Evolutionary conservation across 2,888 invertebrate species (phyloP).

Genomic region (Darwinula stevensoni): DNA sequence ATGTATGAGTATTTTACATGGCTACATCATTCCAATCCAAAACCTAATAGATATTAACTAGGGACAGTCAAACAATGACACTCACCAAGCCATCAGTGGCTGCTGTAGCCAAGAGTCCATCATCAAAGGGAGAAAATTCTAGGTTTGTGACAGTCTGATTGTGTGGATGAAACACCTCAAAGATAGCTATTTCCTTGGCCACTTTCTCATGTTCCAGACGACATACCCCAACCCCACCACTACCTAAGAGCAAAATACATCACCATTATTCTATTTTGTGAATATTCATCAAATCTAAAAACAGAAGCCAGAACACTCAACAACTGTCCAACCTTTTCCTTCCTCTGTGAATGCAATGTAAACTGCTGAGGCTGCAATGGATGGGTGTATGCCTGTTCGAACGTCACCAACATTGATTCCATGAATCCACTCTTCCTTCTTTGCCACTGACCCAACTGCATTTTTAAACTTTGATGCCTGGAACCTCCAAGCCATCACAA

Average conservation of each 20-base stretch:
- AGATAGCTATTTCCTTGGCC: no score
- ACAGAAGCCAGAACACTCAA: neutral
- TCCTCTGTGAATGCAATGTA: constrained; percentile 91
- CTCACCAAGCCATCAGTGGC: constrained; percentile 20
- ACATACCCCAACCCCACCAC: constrained; percentile 63
- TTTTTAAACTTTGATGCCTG: constrained; percentile 96
- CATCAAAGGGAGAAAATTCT: constrained; percentile 84
- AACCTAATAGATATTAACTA: no score
- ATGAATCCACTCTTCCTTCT: constrained; percentile 55
- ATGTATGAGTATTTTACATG: no score
- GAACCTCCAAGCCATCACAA: constrained; percentile 78
- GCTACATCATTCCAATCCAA: no score
- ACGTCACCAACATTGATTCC: constrained; percentile 52
- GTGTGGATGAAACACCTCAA: constrained; percentile 57
- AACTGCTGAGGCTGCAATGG: constrained; percentile 59
- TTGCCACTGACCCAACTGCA: constrained; percentile 80
- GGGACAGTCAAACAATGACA: no score
- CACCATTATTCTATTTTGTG: no score
- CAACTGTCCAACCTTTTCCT: constrained; percentile 30
- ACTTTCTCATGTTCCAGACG: no score
- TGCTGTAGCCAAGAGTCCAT: constrained; percentile 64
- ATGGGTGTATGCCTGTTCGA: neutral
- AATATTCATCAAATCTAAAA: no score
- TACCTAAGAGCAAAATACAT: constrained; percentile 13
- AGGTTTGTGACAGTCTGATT: constrained; percentile 77